Conservation (phyloP, 2,113 vertebrate genomes). For the Atlantisia rogersi region DNA sequence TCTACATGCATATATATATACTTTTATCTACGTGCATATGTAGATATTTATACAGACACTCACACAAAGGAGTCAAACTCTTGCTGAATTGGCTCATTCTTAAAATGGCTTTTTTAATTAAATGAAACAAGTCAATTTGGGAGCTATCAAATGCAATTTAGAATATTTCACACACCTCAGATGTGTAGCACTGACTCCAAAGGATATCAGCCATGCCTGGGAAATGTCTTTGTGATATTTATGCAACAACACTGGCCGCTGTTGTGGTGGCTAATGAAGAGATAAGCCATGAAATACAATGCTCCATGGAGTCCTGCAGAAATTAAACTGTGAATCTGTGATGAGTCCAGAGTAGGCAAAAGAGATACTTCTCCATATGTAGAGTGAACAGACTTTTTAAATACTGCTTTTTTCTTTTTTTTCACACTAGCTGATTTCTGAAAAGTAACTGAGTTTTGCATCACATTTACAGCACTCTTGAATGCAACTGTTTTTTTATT, state of each 20-base stretch:
- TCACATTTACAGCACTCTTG: not conserved
- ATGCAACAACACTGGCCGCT: not conserved
- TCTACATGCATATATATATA: not conserved
- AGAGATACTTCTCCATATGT: not conserved
- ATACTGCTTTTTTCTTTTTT: not conserved
- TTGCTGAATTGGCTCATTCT: not conserved
- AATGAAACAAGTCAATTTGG: not conserved
- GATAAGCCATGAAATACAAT: not conserved
- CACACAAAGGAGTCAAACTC: not conserved
- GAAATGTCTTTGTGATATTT: slow-evolving; percentile 14
- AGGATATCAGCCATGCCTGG: not conserved
- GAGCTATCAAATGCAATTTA: slow-evolving; percentile 4
- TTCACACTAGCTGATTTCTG: not conserved
- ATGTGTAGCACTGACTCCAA: not conserved
- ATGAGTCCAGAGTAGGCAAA: not conserved
- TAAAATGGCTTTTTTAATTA: not conserved
- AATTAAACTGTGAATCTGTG: not conserved
- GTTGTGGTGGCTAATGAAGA: slow-evolving; percentile 23
- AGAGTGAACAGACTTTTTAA: not conserved
- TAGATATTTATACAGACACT: not conserved
- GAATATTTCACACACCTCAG: not conserved
- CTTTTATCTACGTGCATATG: too few species aligned
- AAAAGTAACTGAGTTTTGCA: not conserved
- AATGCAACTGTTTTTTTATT: not conserved
- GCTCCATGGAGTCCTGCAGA: not conserved